Conservation (phyloP, 2,797 vertebrate species). For the Myotis planiceps region DNA sequence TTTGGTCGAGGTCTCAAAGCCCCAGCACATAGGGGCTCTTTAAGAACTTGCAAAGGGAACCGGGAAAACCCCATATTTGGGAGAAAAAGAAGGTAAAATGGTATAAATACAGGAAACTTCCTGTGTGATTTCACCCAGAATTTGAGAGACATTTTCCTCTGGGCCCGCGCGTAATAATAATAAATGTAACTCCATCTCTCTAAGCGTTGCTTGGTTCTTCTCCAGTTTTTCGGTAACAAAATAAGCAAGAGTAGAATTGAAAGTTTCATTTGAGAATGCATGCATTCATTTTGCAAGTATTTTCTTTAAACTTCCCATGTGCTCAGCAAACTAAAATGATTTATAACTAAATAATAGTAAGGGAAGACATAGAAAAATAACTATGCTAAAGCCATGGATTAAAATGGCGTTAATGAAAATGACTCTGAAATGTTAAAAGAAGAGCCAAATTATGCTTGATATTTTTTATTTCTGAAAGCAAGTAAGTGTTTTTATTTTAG, state of each 20-base stretch:
- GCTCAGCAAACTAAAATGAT: not conserved
- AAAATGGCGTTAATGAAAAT: not conserved
- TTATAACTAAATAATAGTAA: not conserved
- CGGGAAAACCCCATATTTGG: no score
- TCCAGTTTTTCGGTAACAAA: no score
- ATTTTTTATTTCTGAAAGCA: constrained; percentile 31
- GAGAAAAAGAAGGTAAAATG: no score
- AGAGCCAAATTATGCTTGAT: not conserved
- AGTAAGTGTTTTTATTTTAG: not conserved
- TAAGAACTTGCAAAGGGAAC: no score
- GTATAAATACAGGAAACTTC: no score
- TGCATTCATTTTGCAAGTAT: not conserved
- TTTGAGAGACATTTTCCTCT: no score
- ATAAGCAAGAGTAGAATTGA: not conserved
- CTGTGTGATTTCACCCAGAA: no score
- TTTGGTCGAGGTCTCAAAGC: no score
- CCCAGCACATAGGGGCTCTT: no score
- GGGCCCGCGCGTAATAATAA: no score
- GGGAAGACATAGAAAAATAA: not conserved
- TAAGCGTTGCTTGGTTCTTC: no score
- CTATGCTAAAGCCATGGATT: not conserved
- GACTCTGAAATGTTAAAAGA: not conserved
- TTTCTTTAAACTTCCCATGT: not conserved
- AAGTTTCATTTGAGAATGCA: not conserved
- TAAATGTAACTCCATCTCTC: no score